Evolutionary conservation across 2,888 invertebrate genomes (phyloP), one percentile per base, ranked within the genome.

Genomic region (Morpho achilles): DNA sequence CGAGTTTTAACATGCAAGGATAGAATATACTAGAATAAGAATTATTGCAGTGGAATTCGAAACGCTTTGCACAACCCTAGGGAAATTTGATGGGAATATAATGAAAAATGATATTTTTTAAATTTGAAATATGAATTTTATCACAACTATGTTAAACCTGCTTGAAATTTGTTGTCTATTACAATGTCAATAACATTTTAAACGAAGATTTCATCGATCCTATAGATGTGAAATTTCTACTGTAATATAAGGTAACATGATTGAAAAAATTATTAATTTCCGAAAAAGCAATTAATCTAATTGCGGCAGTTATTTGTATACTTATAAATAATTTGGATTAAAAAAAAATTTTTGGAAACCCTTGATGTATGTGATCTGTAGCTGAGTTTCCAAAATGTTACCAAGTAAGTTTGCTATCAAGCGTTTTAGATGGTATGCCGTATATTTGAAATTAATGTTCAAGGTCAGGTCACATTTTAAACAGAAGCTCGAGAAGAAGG

Each of bases 401-500:
- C 40, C 45, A 50, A 9, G 57, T 49, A 58, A 5, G 0, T 22
- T 45, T 53, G 41, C 50, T 45, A 40, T 39, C 8, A 55, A 50
- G 50, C 43, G 42, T 50, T 55, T 42, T 49, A 39, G 32, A 10
- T 16, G 48, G 47, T 41, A 49, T 54, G 54, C 7, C 42, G 54
- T 47, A 16, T 43, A 39, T 55, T n/a, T 49, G 49, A 23, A 47
- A 52, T 58, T 10, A 50, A 56, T 64, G 57, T 56, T 57, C 46
- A 63, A 60, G 60, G 63, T 68, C 69, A 69, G 67, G 71, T 88
- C 74, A 90, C 79, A 85, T 87, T 76, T 83, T 86, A 75, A 90
- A 90, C 71, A 90, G 77, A 70, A 90, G 80, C 72, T 89, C 89
- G 65, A 90, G 81, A 58, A 90, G 80, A 56, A 90, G 75, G 53